phyloP scores from a whole-genome alignment of 2,888 invertebrate genomes.

The Protophormia terraenovae region DNA sequence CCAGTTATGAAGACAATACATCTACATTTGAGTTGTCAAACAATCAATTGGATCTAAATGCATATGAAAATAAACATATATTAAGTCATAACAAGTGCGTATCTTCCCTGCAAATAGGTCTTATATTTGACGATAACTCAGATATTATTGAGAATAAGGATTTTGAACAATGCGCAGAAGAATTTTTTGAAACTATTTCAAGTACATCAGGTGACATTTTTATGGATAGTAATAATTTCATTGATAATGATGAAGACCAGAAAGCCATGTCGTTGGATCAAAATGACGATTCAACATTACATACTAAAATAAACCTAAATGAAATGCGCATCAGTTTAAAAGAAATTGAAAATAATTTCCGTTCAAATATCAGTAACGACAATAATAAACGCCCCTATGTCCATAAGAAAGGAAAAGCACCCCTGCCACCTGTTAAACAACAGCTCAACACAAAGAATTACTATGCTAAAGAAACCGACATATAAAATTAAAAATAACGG shows the following conservation, averaged over 20 bases:
- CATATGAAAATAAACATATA: background rate
- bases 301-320: conserved; percentile 70
- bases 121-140: background rate
- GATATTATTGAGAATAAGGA: background rate
- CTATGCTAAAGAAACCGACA: conserved; percentile 61
- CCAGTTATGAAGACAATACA: too few relatives aligned
- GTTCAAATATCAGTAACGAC: conserved; percentile 70
- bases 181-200: conserved; percentile 61
- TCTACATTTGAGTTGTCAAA: too few relatives aligned
- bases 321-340: conserved; percentile 74
- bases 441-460: conserved; percentile 2
- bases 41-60: background rate
- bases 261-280: background rate
- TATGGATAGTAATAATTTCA: conserved; percentile 21
- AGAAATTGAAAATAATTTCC: conserved; percentile 75
- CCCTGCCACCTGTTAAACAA: conserved; percentile 73
- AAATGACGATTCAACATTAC: background rate
- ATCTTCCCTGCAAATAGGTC: background rate
- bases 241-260: conserved; percentile 43
- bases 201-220: conserved; percentile 7
- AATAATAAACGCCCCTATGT: conserved; percentile 68
- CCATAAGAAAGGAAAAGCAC: conserved; percentile 79
- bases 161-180: conserved; percentile 38
- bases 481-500: conserved; percentile 58
- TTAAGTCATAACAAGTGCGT: background rate